Evolutionary conservation across 2,113 vertebrate species (phyloP), one percentile per base, ranked within the genome.

Genomic region (Aplodontia rufa): DNA sequence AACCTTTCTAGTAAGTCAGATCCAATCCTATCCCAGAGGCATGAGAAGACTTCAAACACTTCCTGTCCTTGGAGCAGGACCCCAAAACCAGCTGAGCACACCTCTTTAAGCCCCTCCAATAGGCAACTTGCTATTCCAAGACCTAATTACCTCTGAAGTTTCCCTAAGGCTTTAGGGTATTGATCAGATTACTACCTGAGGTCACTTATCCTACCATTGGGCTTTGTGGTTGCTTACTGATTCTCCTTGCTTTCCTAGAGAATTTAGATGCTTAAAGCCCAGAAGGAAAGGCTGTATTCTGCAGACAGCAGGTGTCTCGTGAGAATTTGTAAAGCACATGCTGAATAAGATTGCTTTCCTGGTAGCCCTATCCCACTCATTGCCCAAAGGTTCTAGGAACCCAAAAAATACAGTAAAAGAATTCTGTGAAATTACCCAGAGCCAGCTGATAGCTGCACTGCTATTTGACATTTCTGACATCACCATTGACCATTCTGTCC

Each of bases 271-370:
- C 74, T 75, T 3, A 0, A 5, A 37, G n/a, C 66, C 1, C 26
- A 30, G 51, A 49, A 88, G 90, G n/a, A 71, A 84, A 78, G 0
- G 3, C 68, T 24, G 26, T 69, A 11, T 22, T 92, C 51, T 32
- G 35, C 3, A 0, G 8, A 32, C 1, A 6, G 60, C 78, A 69
- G 89, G 85, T 92, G 51, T 16, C 72, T 24, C 6, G 45, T 14
- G n/a, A 49, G 9, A 81, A 88, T 90, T 22, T 45, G 32, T n/a
- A 53, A 82, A 64, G 19, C 12, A 10, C 47, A 24, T 68, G 37
- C 35, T 45, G 49, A 92, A 85, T 47, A 30, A 89, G 82, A 91
- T 74, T 55, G n/a, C 78, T 92, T 91, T 72, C 19, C 79, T 87
- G 66, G 4, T 72, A 66, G 49, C 32, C n/a, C 26, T 68, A 37